phyloP scores from a whole-genome alignment of 2,797 vertebrate genomes.

The Momotus momota region DNA sequence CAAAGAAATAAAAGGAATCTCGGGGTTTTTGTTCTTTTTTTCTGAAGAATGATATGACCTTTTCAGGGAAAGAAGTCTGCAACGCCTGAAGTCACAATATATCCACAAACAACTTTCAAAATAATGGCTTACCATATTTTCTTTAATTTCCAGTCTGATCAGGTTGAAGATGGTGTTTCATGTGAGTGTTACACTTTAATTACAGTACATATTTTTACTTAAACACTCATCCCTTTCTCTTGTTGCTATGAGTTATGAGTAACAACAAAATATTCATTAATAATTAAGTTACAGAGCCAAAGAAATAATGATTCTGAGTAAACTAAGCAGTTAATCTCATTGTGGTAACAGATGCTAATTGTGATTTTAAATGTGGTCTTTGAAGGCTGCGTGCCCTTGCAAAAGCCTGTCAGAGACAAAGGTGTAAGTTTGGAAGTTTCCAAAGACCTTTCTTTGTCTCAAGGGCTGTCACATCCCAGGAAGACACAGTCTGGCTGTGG shows the following conservation, averaged over 20 bases:
- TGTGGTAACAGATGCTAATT: not conserved
- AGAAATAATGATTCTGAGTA: not conserved
- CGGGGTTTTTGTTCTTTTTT: slow-evolving; percentile 7
- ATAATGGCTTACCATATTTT: not conserved
- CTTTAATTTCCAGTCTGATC: slow-evolving; percentile 19
- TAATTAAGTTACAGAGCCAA: not conserved
- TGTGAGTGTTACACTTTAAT: not conserved
- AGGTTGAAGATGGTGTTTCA: not conserved
- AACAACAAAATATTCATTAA: not conserved
- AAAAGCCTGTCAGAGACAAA: not conserved
- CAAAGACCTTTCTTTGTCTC: no score
- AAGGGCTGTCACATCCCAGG: fast-evolving
- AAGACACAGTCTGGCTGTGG: fast-evolving
- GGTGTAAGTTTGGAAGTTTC: not conserved
- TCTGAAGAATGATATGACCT: slow-evolving; percentile 46
- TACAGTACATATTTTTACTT: no score
- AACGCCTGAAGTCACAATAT: slow-evolving; percentile 23
- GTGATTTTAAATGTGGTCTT: not conserved
- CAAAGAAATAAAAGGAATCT: slow-evolving; percentile 61
- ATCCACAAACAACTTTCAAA: slow-evolving; percentile 21
- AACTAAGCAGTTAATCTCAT: not conserved
- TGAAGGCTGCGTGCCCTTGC: not conserved
- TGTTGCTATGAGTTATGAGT: not conserved
- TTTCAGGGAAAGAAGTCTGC: slow-evolving; percentile 20
- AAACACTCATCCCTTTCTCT: not conserved